Conservation (phyloP, 2,888 invertebrate genomes). For the Nemoura dubitans region DNA sequence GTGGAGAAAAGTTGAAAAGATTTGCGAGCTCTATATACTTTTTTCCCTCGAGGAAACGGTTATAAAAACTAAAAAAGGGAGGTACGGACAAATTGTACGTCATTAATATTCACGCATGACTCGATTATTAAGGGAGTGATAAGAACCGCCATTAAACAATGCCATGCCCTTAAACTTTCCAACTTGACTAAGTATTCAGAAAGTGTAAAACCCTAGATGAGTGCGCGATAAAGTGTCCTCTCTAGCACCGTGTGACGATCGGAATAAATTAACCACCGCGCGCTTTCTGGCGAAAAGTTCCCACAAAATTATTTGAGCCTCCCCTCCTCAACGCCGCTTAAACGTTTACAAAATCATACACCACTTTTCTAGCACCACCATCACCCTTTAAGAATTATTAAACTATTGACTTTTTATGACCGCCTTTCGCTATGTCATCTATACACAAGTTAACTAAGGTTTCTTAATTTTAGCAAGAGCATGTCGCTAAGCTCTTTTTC, state of each 20-base stretch:
- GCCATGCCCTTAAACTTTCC: not conserved
- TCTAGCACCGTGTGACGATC: not conserved
- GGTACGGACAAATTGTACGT: not conserved
- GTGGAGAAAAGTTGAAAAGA: not conserved
- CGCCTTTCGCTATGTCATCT: not conserved
- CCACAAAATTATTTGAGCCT: not conserved
- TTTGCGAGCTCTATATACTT: not conserved
- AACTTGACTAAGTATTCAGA: not conserved
- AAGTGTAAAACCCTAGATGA: conserved; percentile 3
- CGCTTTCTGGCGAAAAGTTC: too few species aligned
- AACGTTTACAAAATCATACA: not conserved
- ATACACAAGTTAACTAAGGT: not conserved
- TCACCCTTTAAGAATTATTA: not conserved
- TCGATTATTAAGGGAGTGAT: not conserved
- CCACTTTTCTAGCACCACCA: not conserved
- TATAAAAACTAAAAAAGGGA: not conserved
- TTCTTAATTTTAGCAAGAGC: not conserved
- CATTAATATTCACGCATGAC: conserved; percentile 12
- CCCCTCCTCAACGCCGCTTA: too few species aligned
- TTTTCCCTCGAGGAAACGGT: not conserved
- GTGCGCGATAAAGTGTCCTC: not conserved
- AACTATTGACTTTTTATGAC: not conserved
- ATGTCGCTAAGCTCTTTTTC: too few species aligned
- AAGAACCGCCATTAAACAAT: not conserved
- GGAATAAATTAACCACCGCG: not conserved